These are phyloP conservation scores for Vidua chalybeata DNA, from an alignment of 2,113 vertebrate species.

Conservation along the genomic window DNA sequence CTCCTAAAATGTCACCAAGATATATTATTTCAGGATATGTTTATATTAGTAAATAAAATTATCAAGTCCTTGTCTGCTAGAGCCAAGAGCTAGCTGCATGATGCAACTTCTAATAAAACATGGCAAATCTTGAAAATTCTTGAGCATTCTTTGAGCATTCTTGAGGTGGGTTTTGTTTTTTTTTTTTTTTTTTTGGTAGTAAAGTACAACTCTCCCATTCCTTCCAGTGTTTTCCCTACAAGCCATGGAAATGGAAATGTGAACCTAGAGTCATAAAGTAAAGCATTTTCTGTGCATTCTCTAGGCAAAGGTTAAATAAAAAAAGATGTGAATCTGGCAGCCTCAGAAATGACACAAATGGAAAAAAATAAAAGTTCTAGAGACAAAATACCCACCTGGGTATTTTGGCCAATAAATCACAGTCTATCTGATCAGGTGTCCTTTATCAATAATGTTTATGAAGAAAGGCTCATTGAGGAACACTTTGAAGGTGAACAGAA, in stretches of 20 bases:
- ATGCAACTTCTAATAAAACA: background rate
- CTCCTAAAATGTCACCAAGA: background rate
- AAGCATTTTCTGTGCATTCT: background rate
- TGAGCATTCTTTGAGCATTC: background rate
- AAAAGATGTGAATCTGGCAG: background rate
- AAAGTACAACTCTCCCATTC: background rate
- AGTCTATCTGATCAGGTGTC: background rate
- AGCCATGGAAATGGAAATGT: background rate
- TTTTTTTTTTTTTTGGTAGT: too few relatives aligned
- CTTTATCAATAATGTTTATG: background rate
- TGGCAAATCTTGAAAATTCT: background rate
- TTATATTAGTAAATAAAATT: background rate
- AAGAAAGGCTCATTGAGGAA: background rate
- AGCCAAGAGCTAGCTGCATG: background rate
- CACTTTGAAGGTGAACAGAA: background rate
- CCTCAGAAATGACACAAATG: background rate
- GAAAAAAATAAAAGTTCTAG: background rate
- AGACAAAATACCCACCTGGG: background rate
- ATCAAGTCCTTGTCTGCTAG: background rate
- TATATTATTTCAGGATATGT: background rate
- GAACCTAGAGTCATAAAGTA: background rate
- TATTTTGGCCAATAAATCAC: background rate
- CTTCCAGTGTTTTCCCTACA: background rate
- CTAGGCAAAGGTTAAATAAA: background rate
- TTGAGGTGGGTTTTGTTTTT: background rate